phyloP scores from a whole-genome alignment of 2,113 vertebrate genomes.

The Crocuta crocuta region DNA sequence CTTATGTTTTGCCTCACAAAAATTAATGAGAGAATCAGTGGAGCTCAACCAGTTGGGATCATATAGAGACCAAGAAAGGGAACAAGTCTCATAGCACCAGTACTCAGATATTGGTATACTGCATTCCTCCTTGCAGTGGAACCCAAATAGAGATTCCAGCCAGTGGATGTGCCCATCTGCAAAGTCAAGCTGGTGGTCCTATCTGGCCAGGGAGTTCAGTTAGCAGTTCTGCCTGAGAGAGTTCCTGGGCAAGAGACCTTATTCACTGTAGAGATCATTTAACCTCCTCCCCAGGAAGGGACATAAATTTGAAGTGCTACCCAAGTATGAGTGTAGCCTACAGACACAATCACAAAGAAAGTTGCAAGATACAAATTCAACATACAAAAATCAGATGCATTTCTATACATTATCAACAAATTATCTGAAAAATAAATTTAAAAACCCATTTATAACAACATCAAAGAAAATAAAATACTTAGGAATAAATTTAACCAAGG shows the following conservation, averaged over 20 bases:
- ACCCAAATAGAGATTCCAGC: not conserved
- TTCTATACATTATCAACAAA: not conserved
- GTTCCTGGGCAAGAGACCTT: not conserved
- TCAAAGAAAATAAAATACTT: not conserved
- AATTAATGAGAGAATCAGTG: not conserved
- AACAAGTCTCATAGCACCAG: not conserved
- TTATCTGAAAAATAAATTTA: not conserved
- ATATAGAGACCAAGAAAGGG: not conserved
- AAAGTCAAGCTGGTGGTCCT: not conserved
- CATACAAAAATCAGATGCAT: not conserved
- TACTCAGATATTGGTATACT: not conserved
- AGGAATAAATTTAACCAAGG: not conserved
- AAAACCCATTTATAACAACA: too few relatives aligned
- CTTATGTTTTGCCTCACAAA: not conserved
- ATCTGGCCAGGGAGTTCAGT: not conserved
- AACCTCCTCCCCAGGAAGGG: too few relatives aligned
- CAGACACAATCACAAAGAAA: not conserved
- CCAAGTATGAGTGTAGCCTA: not conserved
- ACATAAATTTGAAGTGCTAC: not conserved
- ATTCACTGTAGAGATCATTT: not conserved
- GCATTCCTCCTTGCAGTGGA: not conserved
- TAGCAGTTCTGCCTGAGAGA: not conserved
- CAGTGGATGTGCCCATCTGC: not conserved
- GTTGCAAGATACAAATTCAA: not conserved
- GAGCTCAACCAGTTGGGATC: not conserved